phyloP scores from a whole-genome alignment of 1,140 invertebrate species.

The Laupala kohalensis region DNA sequence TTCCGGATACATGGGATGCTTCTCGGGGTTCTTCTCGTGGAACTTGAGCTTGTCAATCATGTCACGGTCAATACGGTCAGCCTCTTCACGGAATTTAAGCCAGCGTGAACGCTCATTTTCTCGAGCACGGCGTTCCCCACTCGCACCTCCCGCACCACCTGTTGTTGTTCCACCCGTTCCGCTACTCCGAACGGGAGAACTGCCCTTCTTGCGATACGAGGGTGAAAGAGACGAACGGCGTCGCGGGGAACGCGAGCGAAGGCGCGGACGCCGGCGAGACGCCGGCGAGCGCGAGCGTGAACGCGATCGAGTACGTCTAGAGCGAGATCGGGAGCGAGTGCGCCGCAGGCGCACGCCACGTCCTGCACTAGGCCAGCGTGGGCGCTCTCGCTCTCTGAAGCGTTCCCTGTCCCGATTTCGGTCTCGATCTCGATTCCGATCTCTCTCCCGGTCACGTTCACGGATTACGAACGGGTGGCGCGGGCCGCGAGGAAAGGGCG shows the following conservation, averaged over 20 bases:
- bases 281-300: not conserved
- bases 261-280: not conserved
- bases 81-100: constrained; percentile 27
- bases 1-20: constrained; percentile 68
- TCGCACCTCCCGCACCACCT: too few species aligned
- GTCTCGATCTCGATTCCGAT: constrained; percentile 4
- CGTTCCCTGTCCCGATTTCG: not conserved
- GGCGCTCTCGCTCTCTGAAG: not conserved
- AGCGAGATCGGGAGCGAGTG: not conserved
- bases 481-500: constrained; percentile 4
- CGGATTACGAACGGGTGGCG: not conserved
- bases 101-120: constrained; percentile 19
- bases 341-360: not conserved
- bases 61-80: constrained; percentile 32
- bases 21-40: constrained; percentile 70
- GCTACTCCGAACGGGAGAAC: too few species aligned
- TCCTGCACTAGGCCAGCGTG: not conserved
- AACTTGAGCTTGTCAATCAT: constrained; percentile 46
- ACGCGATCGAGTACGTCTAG: not conserved
- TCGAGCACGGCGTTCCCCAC: too few species aligned
- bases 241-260: not conserved
- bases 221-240: not conserved
- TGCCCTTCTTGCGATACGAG: not conserved
- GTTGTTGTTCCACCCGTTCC: too few species aligned
- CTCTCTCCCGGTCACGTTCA: not conserved